Evolutionary conservation across 2,113 vertebrate genomes (phyloP).

Genomic region (Rhodinocichla rosea): DNA sequence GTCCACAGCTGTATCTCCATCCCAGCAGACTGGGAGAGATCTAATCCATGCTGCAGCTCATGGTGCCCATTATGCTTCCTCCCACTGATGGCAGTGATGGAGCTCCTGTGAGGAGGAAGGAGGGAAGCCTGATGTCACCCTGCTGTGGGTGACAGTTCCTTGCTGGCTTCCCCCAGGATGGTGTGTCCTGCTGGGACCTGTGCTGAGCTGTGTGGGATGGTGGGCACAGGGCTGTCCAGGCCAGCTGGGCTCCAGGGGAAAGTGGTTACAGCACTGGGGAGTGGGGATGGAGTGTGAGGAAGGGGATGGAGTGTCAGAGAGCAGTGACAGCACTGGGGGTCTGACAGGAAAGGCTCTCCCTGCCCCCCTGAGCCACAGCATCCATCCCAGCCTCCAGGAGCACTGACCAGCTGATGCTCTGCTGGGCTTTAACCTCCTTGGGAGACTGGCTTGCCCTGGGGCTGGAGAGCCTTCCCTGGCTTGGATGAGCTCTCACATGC

Average conservation of each 20-base stretch:
- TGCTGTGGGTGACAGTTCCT: background rate
- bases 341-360: background rate
- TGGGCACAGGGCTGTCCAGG: background rate
- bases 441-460: background rate
- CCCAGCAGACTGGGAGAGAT: background rate
- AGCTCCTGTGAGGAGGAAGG: background rate
- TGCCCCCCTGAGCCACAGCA: background rate
- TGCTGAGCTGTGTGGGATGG: fast-evolving
- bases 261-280: background rate
- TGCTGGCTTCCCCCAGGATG: background rate
- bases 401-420: background rate
- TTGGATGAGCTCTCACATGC: background rate
- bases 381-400: background rate
- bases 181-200: background rate
- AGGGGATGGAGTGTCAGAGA: background rate
- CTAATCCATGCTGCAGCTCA: background rate
- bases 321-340: background rate
- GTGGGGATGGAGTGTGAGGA: background rate
- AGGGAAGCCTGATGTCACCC: background rate
- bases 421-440: background rate
- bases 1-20: background rate
- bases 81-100: background rate
- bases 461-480: background rate
- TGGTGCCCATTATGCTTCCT: background rate
- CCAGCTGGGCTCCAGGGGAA: background rate